Evolutionary conservation across 2,888 invertebrate species (phyloP), one percentile per base, ranked within the genome.

Genomic region (Campopleginae sp.): DNA sequence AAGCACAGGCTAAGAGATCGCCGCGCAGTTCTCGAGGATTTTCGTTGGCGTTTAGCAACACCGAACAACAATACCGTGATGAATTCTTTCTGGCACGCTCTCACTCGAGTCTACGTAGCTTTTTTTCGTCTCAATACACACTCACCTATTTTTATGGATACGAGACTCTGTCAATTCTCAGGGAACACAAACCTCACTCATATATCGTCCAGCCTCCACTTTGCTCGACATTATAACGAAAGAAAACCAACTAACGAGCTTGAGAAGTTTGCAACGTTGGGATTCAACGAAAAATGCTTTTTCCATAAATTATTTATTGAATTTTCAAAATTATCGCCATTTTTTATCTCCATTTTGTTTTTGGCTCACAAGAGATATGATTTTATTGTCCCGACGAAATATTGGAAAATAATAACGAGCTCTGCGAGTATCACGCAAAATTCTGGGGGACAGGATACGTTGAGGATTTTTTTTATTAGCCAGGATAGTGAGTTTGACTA

Each of bases 11-110:
- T 68, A 33, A 33, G 51, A 88, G 89, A 88, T 90, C 90, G 88
- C 38, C 90, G 88, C 90, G 88, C 85, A 86, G 88, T 86, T 89
- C 87, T 80, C 77, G 54, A 79, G 83, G 89, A 89, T 90, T 85
- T 90, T 90, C 86, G 89, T 89, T 84, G 91, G 88, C 92, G 92
- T 93, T 93, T 93, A 93, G 91, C 91, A 85, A 85, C 85, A 90
- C 92, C 89, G 89, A 74, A 85, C 90, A 89, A 92, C 92, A 92
- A 93, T 85, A 91, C 89, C 89, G 89, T 88, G 89, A 86, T 80
- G 86, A 86, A 89, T 83, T 87, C 88, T 87, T 88, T 76, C 80
- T 80, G 80, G 86, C 89, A 86, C 88, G 86, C 84, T 87, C 87
- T 88, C 80, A 46, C 72, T 58, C 75, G 84, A 79, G 65, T 74